Evolutionary conservation across 2,113 vertebrate genomes (phyloP).

Genomic region (Brevimyrus niger): DNA sequence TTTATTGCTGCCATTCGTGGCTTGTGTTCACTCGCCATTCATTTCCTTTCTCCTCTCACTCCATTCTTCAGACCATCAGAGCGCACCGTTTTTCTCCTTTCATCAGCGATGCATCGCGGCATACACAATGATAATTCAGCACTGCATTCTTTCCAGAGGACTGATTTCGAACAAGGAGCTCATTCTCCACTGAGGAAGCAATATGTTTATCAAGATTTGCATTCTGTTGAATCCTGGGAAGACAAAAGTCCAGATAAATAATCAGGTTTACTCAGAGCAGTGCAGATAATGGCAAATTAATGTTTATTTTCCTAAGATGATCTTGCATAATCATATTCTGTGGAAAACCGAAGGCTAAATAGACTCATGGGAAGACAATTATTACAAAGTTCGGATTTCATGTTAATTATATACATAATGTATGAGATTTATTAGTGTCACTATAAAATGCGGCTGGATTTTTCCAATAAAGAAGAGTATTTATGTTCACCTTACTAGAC

Average conservation of each 20-base stretch:
- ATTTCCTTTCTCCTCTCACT: not conserved
- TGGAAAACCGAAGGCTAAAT: not conserved
- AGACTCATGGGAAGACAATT: not conserved
- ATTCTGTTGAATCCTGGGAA: not conserved
- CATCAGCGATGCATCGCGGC: conserved; percentile 5
- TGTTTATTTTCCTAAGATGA: not conserved
- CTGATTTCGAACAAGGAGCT: not conserved
- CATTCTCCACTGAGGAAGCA: not conserved
- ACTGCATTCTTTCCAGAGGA: not conserved
- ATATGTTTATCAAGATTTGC: not conserved
- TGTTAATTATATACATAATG: not conserved
- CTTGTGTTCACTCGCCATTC: not conserved
- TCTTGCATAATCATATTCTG: not conserved
- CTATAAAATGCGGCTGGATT: not conserved
- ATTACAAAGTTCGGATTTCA: not conserved
- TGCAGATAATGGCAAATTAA: not conserved
- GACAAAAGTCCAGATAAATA: not conserved
- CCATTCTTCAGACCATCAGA: conserved; percentile 2
- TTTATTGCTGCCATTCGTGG: not conserved
- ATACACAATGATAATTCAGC: conserved; percentile 7
- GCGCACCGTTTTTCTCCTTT: not conserved
- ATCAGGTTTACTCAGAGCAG: not conserved
- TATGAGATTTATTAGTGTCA: not conserved
- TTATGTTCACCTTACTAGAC: not conserved
- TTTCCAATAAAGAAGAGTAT: not conserved